Conservation (phyloP, 2,888 invertebrate genomes). For the Clepsis dumicolana region DNA sequence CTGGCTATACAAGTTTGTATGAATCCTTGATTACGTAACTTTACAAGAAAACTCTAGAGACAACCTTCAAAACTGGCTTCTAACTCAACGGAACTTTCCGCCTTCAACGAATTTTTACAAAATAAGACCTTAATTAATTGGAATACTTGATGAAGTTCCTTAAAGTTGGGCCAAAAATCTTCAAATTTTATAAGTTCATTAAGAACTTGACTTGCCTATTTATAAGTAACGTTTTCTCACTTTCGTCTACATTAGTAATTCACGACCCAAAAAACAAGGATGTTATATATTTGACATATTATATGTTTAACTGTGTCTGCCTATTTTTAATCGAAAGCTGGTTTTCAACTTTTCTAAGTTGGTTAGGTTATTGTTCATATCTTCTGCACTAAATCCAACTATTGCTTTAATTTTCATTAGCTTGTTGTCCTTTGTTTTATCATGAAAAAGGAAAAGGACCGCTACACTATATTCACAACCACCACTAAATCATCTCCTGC, state of each 20-base stretch:
- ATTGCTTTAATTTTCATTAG: too few relatives aligned
- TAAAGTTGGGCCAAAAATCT: constrained; percentile 18
- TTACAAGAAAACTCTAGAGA: neutral
- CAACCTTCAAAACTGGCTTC: constrained; percentile 10
- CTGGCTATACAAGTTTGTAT: neutral
- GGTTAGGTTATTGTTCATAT: too few relatives aligned
- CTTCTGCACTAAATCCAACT: too few relatives aligned
- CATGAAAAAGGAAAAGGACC: too few relatives aligned
- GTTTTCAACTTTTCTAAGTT: too few relatives aligned
- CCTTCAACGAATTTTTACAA: constrained; percentile 20
- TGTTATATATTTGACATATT: too few relatives aligned
- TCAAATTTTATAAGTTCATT: constrained; percentile 8
- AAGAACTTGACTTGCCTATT: neutral
- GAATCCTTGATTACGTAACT: constrained; percentile 7
- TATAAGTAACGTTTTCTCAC: neutral
- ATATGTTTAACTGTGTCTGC: too few relatives aligned
- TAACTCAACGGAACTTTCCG: constrained; percentile 23
- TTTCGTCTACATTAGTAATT: neutral
- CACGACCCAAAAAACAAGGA: too few relatives aligned
- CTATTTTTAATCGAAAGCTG: too few relatives aligned
- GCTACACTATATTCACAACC: too few relatives aligned
- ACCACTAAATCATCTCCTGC: neutral
- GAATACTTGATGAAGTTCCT: constrained; percentile 36
- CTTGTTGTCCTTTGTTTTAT: too few relatives aligned
- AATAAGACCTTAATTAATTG: constrained; percentile 37